Evolutionary conservation across 2,888 invertebrate species (phyloP), one percentile per base, ranked within the genome.

Genomic region (Chymomyza amoena): DNA sequence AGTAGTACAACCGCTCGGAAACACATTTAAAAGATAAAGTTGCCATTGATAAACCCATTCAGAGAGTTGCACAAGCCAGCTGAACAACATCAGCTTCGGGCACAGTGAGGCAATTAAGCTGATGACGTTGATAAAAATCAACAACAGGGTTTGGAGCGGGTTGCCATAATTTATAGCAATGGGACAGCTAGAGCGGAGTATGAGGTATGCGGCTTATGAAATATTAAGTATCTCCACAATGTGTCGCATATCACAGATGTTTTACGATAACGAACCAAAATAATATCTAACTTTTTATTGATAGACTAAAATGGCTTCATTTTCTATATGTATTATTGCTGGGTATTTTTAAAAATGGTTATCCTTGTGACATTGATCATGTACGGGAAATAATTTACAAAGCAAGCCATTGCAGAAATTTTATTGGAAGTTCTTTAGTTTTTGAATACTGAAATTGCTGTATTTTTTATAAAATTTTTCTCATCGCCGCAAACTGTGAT

Each of bases 61-160:
- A 66, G 60, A 60, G 45, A 39, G 51, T 51, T 59, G 63, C 61
- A 36, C 54, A 59, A 62, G 57, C 72, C 54, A 72, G 72, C 54
- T 63, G 73, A 72, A 66, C 60, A 25, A 54, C 15, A 2, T n/a
- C 7, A 54, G 20, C 20, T 9, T 39, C 45, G 56, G 68, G 81
- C 77, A 88, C 88, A 86, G 84, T 86, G 88, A 76, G 84, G 85
- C 89, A 85, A 85, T 85, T 85, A 85, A 89, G 88, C 81, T 89
- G 85, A 89, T 85, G 89, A 85, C 86, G 87, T 85, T 85, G 84
- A 89, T 89, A 87, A 89, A 84, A 84, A 84, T 87, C 89, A 85
- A 78, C 89, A 80, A 74, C 78, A 73, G 74, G 72, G 72, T 79
- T 73, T 70, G 68, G 66, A 70, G 72, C 63, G 45, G 54, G 73